These are phyloP conservation scores for Augiades crinisus DNA, from an alignment of 2,888 invertebrate species.

Conservation along the genomic window DNA sequence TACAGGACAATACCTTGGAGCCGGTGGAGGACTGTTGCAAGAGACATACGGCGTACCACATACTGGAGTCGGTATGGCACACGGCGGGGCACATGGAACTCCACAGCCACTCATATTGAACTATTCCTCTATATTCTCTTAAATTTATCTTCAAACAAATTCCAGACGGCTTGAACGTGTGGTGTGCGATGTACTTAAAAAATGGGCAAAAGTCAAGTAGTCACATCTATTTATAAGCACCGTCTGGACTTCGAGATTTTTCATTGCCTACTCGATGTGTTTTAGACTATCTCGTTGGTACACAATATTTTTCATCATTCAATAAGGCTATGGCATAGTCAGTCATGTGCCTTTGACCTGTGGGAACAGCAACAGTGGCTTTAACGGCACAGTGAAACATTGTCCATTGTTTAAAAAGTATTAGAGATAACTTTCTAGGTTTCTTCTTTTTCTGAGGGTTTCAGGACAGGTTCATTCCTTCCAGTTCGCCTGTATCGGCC, in stretches of 20 bases:
- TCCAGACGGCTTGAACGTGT: constrained; percentile 2
- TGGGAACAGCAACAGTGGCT: too few species aligned
- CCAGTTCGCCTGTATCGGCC: too few species aligned
- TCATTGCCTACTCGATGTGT: constrained; percentile 1
- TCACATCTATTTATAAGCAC: constrained; percentile 29
- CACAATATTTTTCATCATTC: background rate
- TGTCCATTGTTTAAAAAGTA: too few species aligned
- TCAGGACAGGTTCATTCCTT: too few species aligned
- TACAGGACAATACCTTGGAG: constrained; percentile 47
- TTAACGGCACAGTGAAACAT: too few species aligned
- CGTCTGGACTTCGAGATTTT: constrained; percentile 27
- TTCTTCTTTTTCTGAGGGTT: too few species aligned
- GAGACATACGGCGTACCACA: constrained; percentile 41
- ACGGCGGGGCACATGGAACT: constrained; percentile 29
- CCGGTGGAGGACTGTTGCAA: constrained; percentile 42
- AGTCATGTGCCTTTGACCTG: background rate
- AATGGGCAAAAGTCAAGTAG: constrained; percentile 20
- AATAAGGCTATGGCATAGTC: background rate
- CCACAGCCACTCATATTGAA: constrained; percentile 32
- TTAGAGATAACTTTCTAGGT: too few species aligned
- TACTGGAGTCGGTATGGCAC: constrained; percentile 31
- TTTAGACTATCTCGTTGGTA: constrained; percentile 27
- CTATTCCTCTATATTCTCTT: constrained; percentile 1
- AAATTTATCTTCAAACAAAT: constrained; percentile 18
- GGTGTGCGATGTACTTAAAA: constrained; percentile 13